A percentile compares a stretch with the other conserved stretches of the same genome.
Conservation (phyloP, 2,797 vertebrate species). For the Oreonectes daqikongensis region DNA sequence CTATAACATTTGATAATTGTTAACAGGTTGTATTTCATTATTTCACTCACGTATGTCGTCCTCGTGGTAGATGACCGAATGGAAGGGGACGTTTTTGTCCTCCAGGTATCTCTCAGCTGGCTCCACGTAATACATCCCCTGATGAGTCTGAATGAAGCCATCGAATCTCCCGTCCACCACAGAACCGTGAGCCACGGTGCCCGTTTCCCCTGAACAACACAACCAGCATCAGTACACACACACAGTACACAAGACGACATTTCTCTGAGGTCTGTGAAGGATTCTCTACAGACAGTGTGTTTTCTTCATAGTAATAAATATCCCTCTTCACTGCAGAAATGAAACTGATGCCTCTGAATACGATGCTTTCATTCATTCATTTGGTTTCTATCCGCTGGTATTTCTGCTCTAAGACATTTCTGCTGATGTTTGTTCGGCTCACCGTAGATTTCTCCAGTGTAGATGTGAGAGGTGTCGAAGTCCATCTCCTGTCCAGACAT, state of each 20-base stretch:
- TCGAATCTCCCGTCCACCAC: constrained; percentile 94
- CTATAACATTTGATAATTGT: no score
- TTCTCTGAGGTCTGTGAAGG: background rate
- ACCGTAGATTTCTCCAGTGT: constrained; percentile 96
- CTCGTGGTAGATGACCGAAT: constrained; percentile 99
- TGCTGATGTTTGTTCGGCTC: constrained; percentile 60
- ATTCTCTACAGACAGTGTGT: no score
- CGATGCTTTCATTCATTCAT: no score
- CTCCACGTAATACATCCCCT: constrained; percentile 94
- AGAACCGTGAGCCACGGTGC: constrained; percentile 91
- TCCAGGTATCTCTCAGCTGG: constrained; percentile 92
- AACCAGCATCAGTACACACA: background rate
- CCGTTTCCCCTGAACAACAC: constrained; percentile 85
- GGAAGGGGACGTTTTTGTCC: constrained; percentile 88
- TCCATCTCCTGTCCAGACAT: constrained; percentile 84
- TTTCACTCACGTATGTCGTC: constrained; percentile 94
- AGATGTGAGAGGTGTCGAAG: constrained; percentile 97
- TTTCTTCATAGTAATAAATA: no score
- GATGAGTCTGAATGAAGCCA: constrained; percentile 92
- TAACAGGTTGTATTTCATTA: no score
- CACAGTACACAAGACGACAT: no score
- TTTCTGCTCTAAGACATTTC: no score
- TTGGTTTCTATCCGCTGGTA: no score
- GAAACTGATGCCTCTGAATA: no score
- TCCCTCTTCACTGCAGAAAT: no score